Conservation (phyloP, 92 coral and sea anemone genomes). For the Heliopora coerulea region DNA sequence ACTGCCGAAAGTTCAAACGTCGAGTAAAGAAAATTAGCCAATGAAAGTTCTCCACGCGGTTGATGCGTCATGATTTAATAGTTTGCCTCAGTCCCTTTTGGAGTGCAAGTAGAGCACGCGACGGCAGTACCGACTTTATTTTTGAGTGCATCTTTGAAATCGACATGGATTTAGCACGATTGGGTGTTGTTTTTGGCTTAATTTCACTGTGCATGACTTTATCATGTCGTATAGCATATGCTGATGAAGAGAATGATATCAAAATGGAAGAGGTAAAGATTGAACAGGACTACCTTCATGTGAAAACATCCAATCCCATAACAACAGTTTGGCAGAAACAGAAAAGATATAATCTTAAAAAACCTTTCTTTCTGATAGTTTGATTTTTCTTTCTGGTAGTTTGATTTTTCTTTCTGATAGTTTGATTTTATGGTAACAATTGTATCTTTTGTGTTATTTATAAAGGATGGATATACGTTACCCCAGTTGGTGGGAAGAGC, state of each 20-base stretch:
- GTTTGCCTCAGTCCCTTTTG: background rate
- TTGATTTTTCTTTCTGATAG: no score
- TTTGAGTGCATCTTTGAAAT: background rate
- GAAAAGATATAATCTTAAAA: no score
- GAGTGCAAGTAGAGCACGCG: background rate
- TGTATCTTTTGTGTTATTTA: no score
- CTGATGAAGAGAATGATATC: background rate
- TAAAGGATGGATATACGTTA: background rate
- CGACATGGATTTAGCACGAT: background rate
- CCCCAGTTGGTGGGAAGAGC: conserved; percentile 6
- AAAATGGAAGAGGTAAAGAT: background rate
- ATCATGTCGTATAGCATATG: background rate
- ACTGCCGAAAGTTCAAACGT: no score
- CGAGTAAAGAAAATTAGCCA: conserved; percentile 17
- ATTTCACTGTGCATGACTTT: background rate
- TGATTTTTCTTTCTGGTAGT: no score
- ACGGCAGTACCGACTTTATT: background rate
- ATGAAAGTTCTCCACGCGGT: conserved; percentile 33
- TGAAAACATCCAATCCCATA: background rate
- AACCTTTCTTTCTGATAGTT: no score
- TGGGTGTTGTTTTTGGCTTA: background rate
- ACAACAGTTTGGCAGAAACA: no score
- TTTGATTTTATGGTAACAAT: no score
- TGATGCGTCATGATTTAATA: conserved; percentile 20
- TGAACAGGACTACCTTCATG: no score